These are phyloP conservation scores for Boloria selene DNA, from an alignment of 2,888 invertebrate species.

Conservation along the genomic window DNA sequence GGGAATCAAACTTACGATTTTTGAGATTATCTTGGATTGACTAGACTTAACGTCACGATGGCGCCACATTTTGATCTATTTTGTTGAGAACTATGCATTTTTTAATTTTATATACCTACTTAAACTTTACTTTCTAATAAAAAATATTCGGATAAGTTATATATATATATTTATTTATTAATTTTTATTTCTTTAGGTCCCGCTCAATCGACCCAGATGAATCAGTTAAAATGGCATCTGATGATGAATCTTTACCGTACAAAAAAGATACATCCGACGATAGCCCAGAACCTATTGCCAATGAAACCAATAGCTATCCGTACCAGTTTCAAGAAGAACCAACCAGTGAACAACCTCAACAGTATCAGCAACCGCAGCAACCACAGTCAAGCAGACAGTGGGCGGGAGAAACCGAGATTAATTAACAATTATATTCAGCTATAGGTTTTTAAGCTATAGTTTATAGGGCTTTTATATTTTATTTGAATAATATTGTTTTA, in stretches of 20 bases:
- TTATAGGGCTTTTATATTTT: not conserved
- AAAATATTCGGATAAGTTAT: too few species aligned
- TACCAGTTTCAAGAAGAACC: conserved; percentile 45
- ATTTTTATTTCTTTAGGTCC: conserved; percentile 46
- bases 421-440: conserved; percentile 48
- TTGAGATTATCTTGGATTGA: too few species aligned
- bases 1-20: too few species aligned
- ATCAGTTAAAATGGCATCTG: conserved; percentile 70
- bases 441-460: not conserved
- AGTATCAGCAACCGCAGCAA: conserved; percentile 43
- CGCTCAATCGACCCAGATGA: conserved; percentile 72
- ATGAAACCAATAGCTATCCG: conserved; percentile 49
- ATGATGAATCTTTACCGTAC: conserved; percentile 76
- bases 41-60: too few species aligned
- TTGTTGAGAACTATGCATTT: too few species aligned
- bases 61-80: too few species aligned
- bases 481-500: too few species aligned
- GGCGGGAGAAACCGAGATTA: conserved; percentile 74
- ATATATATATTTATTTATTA: too few species aligned
- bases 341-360: conserved; percentile 26
- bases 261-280: conserved; percentile 72
- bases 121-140: too few species aligned
- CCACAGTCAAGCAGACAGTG: conserved; percentile 55
- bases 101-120: too few species aligned
- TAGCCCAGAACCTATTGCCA: conserved; percentile 63